phyloP scores from a whole-genome alignment of 2,797 vertebrate genomes.

The Mionectes olivaceus region DNA sequence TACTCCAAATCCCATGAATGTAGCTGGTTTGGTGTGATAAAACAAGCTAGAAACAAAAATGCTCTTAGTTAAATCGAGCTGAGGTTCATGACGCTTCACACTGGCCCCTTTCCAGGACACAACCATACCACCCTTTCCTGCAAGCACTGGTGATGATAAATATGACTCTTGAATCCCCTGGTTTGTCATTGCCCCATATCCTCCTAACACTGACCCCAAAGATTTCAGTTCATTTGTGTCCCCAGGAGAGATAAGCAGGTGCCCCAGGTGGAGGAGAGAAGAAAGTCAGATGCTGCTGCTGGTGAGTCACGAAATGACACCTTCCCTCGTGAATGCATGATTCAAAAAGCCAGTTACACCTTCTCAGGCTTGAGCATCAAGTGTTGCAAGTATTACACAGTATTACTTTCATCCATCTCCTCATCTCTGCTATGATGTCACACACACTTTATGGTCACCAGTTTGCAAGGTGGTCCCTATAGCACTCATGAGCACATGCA shows the following conservation, averaged over 20 bases:
- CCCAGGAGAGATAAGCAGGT: rapidly evolving
- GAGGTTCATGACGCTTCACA: not conserved
- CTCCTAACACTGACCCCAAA: not conserved
- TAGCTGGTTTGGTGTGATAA: constrained; percentile 9
- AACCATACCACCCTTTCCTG: not conserved
- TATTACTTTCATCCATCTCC: not conserved
- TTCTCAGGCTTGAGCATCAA: not conserved
- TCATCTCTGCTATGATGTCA: not conserved
- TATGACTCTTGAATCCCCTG: not conserved
- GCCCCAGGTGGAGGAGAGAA: not conserved
- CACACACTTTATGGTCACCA: not conserved
- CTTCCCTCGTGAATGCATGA: not conserved
- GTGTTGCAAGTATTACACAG: not conserved
- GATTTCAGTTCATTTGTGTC: not conserved
- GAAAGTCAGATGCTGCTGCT: not conserved
- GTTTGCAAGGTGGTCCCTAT: not conserved
- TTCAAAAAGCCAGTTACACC: constrained; percentile 3
- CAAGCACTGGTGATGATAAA: not conserved
- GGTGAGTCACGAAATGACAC: not conserved
- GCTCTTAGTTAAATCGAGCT: constrained; percentile 16
- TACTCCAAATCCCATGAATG: constrained; percentile 37
- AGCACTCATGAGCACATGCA: not conserved
- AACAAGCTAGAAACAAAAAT: constrained; percentile 32
- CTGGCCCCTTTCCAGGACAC: constrained; percentile 5
- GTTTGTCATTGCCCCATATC: not conserved